Conservation (phyloP, 1,140 invertebrate species). For the Nephila pilipes region DNA sequence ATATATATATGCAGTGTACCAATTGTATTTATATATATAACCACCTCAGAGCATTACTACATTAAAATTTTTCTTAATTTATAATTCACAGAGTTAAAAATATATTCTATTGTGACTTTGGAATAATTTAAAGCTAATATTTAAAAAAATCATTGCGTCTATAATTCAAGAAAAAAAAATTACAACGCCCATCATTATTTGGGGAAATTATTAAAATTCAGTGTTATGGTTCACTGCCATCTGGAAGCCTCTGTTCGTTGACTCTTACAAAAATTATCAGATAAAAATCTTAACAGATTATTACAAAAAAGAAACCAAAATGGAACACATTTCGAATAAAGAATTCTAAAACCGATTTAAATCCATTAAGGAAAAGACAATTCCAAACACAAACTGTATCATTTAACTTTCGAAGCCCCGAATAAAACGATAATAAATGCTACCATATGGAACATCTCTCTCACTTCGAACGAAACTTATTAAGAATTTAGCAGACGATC, state of each 20-base stretch:
- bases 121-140: too few relatives aligned
- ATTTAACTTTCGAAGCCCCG: not conserved
- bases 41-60: too few relatives aligned
- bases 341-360: not conserved
- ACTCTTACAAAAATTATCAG: not conserved
- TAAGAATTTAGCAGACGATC: not conserved
- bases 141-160: too few relatives aligned
- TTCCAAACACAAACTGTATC: not conserved
- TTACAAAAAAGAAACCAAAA: not conserved
- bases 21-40: too few relatives aligned
- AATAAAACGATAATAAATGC: not conserved
- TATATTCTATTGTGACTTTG: too few relatives aligned
- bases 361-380: not conserved
- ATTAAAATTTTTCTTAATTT: too few relatives aligned
- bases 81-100: too few relatives aligned
- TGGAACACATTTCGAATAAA: not conserved
- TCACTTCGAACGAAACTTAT: not conserved
- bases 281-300: too few relatives aligned
- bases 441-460: not conserved
- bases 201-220: too few relatives aligned
- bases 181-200: too few relatives aligned
- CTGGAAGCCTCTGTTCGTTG: not conserved
- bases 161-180: too few relatives aligned
- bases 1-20: too few relatives aligned
- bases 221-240: not conserved